Evolutionary conservation across 2,797 vertebrate species (phyloP), one percentile per base, ranked within the genome.

Genomic region (Coendou prehensilis): DNA sequence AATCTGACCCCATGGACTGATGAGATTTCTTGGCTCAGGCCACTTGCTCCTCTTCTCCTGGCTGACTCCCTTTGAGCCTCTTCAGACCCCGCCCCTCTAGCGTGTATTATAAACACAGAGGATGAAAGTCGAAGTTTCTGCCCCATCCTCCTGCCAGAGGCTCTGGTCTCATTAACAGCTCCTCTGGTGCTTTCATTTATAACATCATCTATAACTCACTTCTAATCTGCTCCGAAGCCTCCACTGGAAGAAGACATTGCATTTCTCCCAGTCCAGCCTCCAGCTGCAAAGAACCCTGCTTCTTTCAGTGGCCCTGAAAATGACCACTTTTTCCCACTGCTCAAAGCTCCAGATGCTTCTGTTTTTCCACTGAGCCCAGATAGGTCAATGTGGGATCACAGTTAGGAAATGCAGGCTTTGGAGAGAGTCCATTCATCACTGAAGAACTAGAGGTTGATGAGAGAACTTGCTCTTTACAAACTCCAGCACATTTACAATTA

Each of bases 401-500:
- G 52, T 76, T 45, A 91, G 88, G 87, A 81, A 83, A 84, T 2
- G 3, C 45, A 73, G 81, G 56, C 69, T 87, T 28, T 63, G 45
- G 84, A 85, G 50, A 28, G 79, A 67, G 56, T 94, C 63, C 83
- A 71, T 47, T 76, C 50, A 81, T 82, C 30, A 7, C 82, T 37
- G 13, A 41, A 82, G 87, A 94, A 89, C 1, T 41, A 30, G 54
- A 92, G 0, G 61, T 82, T 37, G 30, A 87, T 41, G 73, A 83
- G 87, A 93, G 64, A 59, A 50, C 23, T 87, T 85, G 9, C 37
- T 83, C 26, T 67, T 78, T 75, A 64, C 63, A 92, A 84, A 59
- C 54, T 73, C 41, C 41, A 61, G 69, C 78, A 75, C 78, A 52
- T 93, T 96, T 89, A 75, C 61, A 94, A 84, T 79, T 67, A 79